Base-by-base conservation (phyloP, 2,888 invertebrate species). In the Hydroisotoma schaefferi region DNA sequence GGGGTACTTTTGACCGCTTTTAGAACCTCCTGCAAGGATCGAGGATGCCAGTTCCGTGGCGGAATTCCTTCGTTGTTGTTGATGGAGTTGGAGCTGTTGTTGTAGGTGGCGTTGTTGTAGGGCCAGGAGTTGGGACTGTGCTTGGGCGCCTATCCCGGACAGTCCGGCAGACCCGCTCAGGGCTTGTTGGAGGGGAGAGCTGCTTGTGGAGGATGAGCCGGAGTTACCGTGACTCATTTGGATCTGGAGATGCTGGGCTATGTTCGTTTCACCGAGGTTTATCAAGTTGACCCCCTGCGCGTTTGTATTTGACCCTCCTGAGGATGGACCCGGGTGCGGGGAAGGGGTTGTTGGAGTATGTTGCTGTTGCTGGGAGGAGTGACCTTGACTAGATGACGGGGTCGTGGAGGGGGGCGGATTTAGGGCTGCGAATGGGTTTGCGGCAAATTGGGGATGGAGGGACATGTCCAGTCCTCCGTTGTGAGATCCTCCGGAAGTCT, bases 381-480 rank as follows among this genome's bases (percentile, higher is more conserved):
- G 40, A 15, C 40, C 40, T 40, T 40, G 40, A 40, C 40, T 40
- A 10, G 48, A 51, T 10, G 63, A 59, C 33, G 48, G 46, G 20
- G 63, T 43, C 29, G 63, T 8, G 44, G 55, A 55, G 44, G 29
- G n/a, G 27, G 51, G 4, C 23, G 40, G 27, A 27, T 48, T 25
- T 23, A 61, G 52, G 52, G 57, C 28, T 60, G 33, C 53, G 51
- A 59, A 43, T 49, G 59, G 47, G 58, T 64, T 48, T 15, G 8
- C 15, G 33, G 43, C 51, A 43, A 63, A 63, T 27, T 66, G 63
- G 12, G 51, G 57, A 40, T 29, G 47, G 18, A 71, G 59, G 27
- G 64, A 58, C 69, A 70, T 70, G 59, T 72, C 71, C 33, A 72
- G 47, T 15, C 71, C 71, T 15, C 71, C 71, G 20, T 40, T 40